phyloP scores from a whole-genome alignment of 1,140 invertebrate species.

The Diorhabda carinulata region DNA sequence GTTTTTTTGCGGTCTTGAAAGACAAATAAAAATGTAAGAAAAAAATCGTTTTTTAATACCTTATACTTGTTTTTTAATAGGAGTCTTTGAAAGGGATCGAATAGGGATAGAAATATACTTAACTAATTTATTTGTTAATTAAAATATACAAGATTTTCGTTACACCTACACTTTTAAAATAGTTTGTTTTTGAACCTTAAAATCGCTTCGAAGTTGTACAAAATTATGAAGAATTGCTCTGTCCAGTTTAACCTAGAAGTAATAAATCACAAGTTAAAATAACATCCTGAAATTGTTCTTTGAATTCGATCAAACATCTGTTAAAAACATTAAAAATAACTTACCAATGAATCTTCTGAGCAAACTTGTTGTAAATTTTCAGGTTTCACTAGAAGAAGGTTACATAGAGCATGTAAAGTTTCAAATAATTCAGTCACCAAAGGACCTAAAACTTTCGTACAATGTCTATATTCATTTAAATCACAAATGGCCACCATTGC shows the following conservation, averaged over 20 bases:
- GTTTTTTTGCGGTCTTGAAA: too few species aligned
- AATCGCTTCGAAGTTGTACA: conserved; percentile 89
- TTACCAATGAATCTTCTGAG: conserved; percentile 88
- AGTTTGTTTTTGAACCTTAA: conserved; percentile 71
- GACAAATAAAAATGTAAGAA: too few species aligned
- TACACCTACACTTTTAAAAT: conserved; percentile 35
- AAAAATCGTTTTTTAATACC: too few species aligned
- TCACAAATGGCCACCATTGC: conserved; percentile 98
- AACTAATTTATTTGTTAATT: too few species aligned
- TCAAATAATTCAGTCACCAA: conserved; percentile 87
- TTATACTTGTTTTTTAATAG: too few species aligned
- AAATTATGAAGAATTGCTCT: conserved; percentile 84
- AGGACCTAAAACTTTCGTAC: conserved; percentile 60
- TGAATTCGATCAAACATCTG: conserved; percentile 22
- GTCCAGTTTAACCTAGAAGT: conserved; percentile 76
- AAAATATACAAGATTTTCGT: not conserved
- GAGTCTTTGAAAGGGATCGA: too few species aligned
- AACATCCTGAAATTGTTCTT: conserved; percentile 13
- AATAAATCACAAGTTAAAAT: conserved; percentile 3
- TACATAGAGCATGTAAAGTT: conserved; percentile 91
- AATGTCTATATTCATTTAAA: conserved; percentile 84
- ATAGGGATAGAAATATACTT: too few species aligned
- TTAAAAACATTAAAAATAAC: not conserved
- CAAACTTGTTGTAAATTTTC: conserved; percentile 96
- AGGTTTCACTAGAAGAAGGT: conserved; percentile 90